Evolutionary conservation across 1,140 invertebrate genomes (phyloP).

Genomic region (Eumaeus atala): DNA sequence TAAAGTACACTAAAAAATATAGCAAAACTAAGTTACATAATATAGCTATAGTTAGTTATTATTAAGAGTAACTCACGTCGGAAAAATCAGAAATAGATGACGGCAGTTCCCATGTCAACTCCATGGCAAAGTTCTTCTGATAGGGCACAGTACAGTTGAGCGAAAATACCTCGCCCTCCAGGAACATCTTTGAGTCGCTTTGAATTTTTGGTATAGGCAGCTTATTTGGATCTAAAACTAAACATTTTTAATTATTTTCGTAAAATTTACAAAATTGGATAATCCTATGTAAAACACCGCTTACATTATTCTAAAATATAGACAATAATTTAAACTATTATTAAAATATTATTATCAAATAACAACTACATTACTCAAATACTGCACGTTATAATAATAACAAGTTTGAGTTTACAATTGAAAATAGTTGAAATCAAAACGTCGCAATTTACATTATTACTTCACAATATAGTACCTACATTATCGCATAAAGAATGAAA

Average conservation of each 20-base stretch:
- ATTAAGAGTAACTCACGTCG: no score
- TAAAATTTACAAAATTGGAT: background rate
- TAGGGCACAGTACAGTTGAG: constrained; percentile 48
- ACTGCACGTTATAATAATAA: no score
- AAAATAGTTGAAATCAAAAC: no score
- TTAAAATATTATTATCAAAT: background rate
- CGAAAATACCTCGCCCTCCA: constrained; percentile 49
- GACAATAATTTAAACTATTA: background rate
- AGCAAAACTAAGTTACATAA: no score
- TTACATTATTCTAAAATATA: background rate
- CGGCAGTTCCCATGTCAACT: constrained; percentile 37
- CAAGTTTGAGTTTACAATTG: no score
- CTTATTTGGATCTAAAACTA: constrained; percentile 28
- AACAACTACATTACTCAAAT: no score
- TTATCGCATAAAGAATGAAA: no score
- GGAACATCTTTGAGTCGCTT: constrained; percentile 29
- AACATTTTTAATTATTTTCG: background rate
- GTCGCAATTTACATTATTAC: no score
- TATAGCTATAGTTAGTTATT: no score
- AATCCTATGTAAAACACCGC: background rate
- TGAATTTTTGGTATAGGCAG: constrained; percentile 35
- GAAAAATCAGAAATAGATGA: constrained; percentile 16
- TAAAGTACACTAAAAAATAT: no score
- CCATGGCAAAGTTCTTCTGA: constrained; percentile 31
- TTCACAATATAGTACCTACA: no score